Conservation (phyloP, 2,113 vertebrate genomes). For the Uropsilus gracilis region DNA sequence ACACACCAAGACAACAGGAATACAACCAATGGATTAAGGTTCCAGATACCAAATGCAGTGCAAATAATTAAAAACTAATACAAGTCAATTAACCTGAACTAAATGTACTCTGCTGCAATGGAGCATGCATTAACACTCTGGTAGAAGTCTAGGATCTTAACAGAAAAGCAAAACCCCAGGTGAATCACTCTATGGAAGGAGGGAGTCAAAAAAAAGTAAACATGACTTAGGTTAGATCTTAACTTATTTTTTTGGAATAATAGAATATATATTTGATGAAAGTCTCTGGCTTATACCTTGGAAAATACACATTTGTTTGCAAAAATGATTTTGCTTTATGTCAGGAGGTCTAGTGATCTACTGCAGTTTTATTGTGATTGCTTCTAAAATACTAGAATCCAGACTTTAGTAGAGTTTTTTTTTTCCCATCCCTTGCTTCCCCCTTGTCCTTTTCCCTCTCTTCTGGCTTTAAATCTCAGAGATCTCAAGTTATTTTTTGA, state of each 20-base stretch:
- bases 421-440: too few relatives aligned
- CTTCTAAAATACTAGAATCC: not conserved
- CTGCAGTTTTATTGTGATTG: not conserved
- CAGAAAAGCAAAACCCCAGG: not conserved
- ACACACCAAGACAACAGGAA: constrained; percentile 3
- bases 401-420: not conserved
- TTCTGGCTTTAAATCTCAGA: too few relatives aligned
- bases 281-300: not conserved
- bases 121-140: not conserved
- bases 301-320: not conserved
- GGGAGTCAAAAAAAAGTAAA: not conserved
- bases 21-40: not conserved
- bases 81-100: not conserved
- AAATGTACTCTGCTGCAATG: not conserved
- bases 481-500: too few relatives aligned
- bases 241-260: not conserved
- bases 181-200: not conserved
- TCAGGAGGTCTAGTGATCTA: not conserved
- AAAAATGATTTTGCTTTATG: not conserved
- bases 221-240: not conserved
- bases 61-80: constrained; percentile 63
- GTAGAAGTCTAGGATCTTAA: not conserved
- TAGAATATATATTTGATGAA: not conserved
- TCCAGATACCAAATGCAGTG: constrained; percentile 15
- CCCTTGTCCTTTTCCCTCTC: too few relatives aligned